phyloP scores from a whole-genome alignment of 2,113 vertebrate genomes.

The Hippoglossus stenolepis region DNA sequence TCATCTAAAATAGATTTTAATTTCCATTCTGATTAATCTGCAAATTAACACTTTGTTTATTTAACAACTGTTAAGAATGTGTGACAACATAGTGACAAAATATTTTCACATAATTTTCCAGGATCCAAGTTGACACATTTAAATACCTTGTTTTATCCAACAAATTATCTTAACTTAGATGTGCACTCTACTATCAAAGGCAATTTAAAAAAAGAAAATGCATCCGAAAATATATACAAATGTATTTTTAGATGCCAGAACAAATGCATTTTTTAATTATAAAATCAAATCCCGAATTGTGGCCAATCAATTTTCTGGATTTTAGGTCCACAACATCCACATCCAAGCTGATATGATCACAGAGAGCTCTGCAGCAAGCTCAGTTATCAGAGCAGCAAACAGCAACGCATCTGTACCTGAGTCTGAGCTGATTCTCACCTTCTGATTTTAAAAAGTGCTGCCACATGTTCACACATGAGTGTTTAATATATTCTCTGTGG shows the following conservation, averaged over 20 bases:
- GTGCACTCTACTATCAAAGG: background rate
- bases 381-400: constrained; percentile 5
- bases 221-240: background rate
- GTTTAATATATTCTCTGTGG: background rate
- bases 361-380: background rate
- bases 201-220: background rate
- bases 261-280: background rate
- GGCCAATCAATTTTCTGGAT: constrained; percentile 6
- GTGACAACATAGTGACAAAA: too few species aligned
- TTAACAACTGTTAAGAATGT: too few species aligned
- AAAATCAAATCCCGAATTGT: background rate
- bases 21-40: background rate
- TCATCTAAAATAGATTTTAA: background rate
- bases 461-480: background rate
- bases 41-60: background rate
- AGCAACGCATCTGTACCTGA: background rate
- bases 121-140: background rate
- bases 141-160: background rate
- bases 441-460: background rate
- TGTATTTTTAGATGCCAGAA: background rate
- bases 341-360: constrained; percentile 19
- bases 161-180: background rate
- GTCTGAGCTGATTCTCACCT: background rate
- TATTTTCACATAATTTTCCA: too few species aligned
- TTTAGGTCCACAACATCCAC: background rate